A percentile compares a stretch with the other conserved stretches of the same genome.
Evolutionary conservation across 2,113 vertebrate genomes (phyloP).

Genomic region (Puma concolor): DNA sequence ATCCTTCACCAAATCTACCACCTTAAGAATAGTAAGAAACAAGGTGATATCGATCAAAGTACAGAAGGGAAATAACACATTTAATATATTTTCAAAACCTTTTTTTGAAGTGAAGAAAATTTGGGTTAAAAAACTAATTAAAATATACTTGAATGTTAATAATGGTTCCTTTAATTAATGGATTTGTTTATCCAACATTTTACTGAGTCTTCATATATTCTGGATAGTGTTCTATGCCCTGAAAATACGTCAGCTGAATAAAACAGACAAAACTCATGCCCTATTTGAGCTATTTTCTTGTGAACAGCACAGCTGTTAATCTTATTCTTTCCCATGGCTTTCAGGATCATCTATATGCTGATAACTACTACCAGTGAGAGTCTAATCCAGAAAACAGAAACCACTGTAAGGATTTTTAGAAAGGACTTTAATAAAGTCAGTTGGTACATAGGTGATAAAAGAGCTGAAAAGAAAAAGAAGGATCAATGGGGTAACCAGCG

Average conservation of each 20-base stretch:
- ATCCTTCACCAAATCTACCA: not conserved
- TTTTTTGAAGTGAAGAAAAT: not conserved
- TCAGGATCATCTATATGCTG: not conserved
- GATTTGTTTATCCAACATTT: not conserved
- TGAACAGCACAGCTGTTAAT: not conserved
- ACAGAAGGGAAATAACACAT: not conserved
- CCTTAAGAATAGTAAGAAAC: not conserved
- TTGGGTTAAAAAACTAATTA: slow-evolving; percentile 1
- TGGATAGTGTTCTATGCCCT: not conserved
- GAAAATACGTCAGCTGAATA: not conserved
- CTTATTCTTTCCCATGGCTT: not conserved
- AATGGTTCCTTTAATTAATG: not conserved
- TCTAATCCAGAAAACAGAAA: slow-evolving; percentile 17
- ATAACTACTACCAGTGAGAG: not conserved
- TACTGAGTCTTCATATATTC: not conserved
- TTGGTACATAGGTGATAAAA: not conserved
- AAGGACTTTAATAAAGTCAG: not conserved
- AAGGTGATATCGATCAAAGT: not conserved
- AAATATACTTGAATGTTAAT: not conserved
- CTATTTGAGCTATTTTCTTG: not conserved
- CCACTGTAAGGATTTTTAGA: not conserved
- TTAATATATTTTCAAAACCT: not conserved
- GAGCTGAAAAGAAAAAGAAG: not conserved
- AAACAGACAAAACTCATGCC: not conserved
- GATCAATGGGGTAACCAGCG: not conserved